Evolutionary conservation across 2,113 vertebrate genomes (phyloP).

Genomic region (Riparia riparia): DNA sequence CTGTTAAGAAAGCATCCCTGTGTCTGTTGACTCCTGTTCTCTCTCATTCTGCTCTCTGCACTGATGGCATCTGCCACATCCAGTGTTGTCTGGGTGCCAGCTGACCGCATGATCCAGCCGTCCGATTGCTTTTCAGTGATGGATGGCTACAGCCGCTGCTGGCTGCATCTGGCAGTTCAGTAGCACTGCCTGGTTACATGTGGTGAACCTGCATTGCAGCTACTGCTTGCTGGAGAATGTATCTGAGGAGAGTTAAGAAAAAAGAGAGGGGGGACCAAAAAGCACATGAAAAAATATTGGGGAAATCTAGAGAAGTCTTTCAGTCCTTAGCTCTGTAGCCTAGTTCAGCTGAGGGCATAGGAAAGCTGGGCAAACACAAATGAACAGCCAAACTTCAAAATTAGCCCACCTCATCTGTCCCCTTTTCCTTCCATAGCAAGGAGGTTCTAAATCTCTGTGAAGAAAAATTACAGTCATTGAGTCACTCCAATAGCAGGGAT

Average conservation of each 20-base stretch:
- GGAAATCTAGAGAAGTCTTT: neutral
- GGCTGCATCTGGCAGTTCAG: neutral
- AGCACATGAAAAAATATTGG: neutral
- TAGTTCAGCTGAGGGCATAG: neutral
- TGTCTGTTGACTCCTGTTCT: neutral
- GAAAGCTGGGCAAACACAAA: neutral
- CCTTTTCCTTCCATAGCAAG: neutral
- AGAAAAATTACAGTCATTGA: slow-evolving; percentile 15
- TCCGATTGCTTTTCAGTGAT: neutral
- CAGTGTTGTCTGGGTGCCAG: neutral
- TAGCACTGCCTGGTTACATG: neutral
- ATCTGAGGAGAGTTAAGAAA: neutral
- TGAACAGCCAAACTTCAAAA: neutral
- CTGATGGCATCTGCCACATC: slow-evolving; percentile 26
- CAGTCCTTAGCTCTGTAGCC: neutral
- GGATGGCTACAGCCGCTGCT: neutral
- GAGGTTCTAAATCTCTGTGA: neutral
- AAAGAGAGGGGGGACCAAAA: fast-evolving
- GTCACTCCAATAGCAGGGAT: slow-evolving; percentile 4
- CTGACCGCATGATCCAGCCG: neutral
- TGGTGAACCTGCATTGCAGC: neutral
- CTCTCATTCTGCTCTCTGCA: neutral
- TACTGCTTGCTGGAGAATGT: neutral
- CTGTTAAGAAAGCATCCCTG: neutral
- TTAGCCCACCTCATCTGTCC: neutral